Evolutionary conservation across 2,113 vertebrate species (phyloP), one percentile per base, ranked within the genome.

Genomic region (Ammodramus savannarum): DNA sequence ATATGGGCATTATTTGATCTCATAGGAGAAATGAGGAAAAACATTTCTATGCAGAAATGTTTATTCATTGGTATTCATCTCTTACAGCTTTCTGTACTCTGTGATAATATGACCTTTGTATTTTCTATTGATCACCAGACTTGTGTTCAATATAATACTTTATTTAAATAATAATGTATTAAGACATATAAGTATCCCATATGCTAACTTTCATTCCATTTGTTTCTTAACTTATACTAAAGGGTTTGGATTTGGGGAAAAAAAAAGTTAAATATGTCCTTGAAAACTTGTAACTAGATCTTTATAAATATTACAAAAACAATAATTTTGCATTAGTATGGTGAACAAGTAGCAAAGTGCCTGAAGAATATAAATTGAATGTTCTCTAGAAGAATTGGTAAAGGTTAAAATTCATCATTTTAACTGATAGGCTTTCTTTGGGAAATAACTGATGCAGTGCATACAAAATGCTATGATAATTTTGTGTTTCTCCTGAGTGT

Each of bases 341-440:
- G 93, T 63, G 89, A 97, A 89, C 97, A 89, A 96, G 97, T 97
- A 97, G 94, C 91, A 96, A 96, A 96, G 94, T 94, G 92, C 97
- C 89, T 96, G 95, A 98, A 97, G 98, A 98, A 98, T 98, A 98
- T 98, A 97, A 98, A 98, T 98, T 97, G 97, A 97, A 98, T 97
- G 94, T 97, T 98, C 97, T 97, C 97, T 96, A 80, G 95, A 97
- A 98, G 95, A 98, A 98, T 96, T 74, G 38, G 96, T 98, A 98
- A 98, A 98, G 98, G 98, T 98, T 98, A 98, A 98, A 98, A 98
- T 98, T 98, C 97, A 98, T 98, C 98, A 98, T 98, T 98, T 97
- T 98, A 98, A 98, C 98, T 98, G 97, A 98, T 98, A 97, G 97
- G 94, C 90, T 98, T 97, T 98, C 97, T 97, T 95, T 78, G 72